Conservation (phyloP, 2,888 invertebrate genomes). For the Apamea crenata region DNA sequence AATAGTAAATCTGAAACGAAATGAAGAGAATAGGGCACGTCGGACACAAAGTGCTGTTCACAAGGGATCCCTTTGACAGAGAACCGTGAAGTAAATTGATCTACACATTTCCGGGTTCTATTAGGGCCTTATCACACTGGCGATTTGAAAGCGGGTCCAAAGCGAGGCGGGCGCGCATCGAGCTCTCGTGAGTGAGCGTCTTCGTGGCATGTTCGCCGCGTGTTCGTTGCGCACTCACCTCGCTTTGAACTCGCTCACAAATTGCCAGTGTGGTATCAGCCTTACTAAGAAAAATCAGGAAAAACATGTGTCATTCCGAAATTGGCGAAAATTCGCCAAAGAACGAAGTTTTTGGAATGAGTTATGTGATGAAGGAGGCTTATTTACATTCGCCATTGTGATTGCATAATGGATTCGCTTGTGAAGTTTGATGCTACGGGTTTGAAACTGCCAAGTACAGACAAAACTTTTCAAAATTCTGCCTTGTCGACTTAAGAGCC, state of each 20-base stretch:
- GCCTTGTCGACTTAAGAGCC: neutral
- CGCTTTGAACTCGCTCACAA: no score
- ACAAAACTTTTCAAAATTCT: neutral
- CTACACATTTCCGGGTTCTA: conserved; percentile 4
- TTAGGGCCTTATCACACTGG: neutral
- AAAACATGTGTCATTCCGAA: neutral
- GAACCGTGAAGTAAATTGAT: conserved; percentile 26
- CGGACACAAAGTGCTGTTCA: conserved; percentile 14
- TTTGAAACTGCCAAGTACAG: neutral
- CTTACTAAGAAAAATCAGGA: conserved; percentile 1
- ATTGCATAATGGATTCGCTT: neutral
- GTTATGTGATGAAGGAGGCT: neutral
- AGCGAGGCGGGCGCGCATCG: no score
- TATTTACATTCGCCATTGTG: neutral
- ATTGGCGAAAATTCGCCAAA: conserved; percentile 11
- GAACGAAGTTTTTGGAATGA: neutral
- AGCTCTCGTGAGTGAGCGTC: no score
- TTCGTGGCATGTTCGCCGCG: no score
- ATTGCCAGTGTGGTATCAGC: no score
- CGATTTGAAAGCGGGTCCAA: no score
- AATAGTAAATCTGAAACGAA: neutral
- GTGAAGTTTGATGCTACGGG: no score
- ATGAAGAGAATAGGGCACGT: conserved; percentile 24
- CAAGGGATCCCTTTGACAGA: conserved; percentile 22
- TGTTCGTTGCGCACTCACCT: no score